These are phyloP conservation scores for Falco novaeseelandiae DNA, from an alignment of 2,797 vertebrate species.

Conservation along the genomic window DNA sequence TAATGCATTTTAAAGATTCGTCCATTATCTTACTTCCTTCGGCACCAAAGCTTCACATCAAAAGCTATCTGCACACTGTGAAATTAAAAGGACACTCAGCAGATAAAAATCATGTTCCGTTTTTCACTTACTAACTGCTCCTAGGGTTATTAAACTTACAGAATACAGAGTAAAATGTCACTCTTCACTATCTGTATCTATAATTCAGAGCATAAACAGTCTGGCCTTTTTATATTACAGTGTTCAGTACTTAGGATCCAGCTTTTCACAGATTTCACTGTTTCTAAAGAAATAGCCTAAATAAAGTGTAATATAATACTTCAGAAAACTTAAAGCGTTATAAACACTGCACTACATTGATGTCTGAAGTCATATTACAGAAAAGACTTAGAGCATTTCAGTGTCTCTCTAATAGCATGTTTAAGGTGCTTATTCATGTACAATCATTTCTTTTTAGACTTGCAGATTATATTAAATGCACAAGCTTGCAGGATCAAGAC, in stretches of 20 bases:
- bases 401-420: neutral
- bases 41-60: slow-evolving; percentile 24
- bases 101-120: slow-evolving; percentile 20
- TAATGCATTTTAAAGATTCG: slow-evolving; percentile 36
- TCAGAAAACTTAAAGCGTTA: neutral
- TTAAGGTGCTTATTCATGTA: neutral
- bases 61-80: slow-evolving; percentile 33
- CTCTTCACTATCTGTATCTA: neutral
- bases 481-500: neutral
- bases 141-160: slow-evolving; percentile 17
- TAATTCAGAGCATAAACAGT: neutral
- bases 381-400: neutral
- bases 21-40: slow-evolving; percentile 20
- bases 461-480: neutral
- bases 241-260: neutral
- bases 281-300: neutral
- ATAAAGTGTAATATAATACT: neutral
- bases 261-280: neutral
- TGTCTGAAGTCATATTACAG: neutral
- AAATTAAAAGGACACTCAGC: slow-evolving; percentile 53
- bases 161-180: neutral
- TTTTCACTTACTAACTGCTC: neutral
- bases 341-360: neutral
- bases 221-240: neutral
- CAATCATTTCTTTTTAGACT: neutral